These are phyloP conservation scores for Nemurella pictetii DNA, from an alignment of 2,888 invertebrate genomes.

Conservation along the genomic window DNA sequence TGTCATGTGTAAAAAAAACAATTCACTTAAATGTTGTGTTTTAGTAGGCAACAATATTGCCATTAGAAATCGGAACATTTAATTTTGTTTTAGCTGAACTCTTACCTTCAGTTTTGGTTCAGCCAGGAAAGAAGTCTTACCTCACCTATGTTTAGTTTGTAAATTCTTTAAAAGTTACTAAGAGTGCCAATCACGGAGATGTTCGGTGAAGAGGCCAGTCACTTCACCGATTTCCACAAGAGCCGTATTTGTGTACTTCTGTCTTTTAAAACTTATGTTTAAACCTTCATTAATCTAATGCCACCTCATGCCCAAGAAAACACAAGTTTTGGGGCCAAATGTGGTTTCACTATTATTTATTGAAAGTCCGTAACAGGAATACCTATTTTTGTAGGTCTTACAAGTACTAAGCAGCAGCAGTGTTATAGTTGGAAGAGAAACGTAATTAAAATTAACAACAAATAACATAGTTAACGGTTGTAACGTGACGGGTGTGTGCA, in stretches of 20 bases:
- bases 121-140: not conserved
- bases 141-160: not conserved
- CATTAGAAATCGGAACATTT: not conserved
- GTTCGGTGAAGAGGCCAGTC: not conserved
- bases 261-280: not conserved
- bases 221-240: not conserved
- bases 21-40: not conserved
- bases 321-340: not conserved
- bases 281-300: not conserved
- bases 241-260: not conserved
- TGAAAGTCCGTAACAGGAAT: not conserved
- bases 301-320: not conserved
- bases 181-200: not conserved
- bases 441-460: not conserved
- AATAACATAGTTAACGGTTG: constrained; percentile 2
- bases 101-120: not conserved
- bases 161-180: not conserved
- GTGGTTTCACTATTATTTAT: not conserved
- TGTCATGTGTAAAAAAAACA: too few species aligned
- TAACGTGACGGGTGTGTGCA: not conserved
- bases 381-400: constrained; percentile 27
- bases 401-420: not conserved
- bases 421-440: not conserved
- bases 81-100: too few species aligned
- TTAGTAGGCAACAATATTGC: not conserved